Conservation (phyloP, 2,888 invertebrate species). For the Microplitis manilae region DNA sequence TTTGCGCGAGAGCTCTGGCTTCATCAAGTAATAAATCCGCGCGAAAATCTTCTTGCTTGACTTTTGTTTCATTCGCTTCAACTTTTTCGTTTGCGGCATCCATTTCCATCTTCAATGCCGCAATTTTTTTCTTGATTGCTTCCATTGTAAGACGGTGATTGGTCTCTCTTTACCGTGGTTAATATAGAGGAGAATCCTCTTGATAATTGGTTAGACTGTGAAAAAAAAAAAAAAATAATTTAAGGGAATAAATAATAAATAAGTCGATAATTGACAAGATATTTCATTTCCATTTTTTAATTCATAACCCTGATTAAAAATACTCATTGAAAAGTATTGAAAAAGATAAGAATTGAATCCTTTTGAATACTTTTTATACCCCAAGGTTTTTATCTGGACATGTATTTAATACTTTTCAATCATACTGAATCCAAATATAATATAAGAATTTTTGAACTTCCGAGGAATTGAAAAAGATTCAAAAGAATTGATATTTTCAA, state of each 20-base stretch:
- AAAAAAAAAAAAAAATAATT: conserved; percentile 23
- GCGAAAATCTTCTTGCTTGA: conserved; percentile 73
- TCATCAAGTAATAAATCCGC: conserved; percentile 85
- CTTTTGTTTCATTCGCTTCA: conserved; percentile 78
- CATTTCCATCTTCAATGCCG: conserved; percentile 82
- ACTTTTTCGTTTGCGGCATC: conserved; percentile 80
- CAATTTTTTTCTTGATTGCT: conserved; percentile 85
- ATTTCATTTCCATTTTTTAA: neutral
- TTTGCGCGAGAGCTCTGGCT: conserved; percentile 95
- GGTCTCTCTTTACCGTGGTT: conserved; percentile 34
- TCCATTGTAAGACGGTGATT: conserved; percentile 74
- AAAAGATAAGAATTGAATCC: too few relatives aligned
- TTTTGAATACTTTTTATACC: too few relatives aligned
- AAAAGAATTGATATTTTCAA: too few relatives aligned
- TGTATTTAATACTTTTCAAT: too few relatives aligned
- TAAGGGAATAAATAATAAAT: neutral
- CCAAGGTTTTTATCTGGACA: too few relatives aligned
- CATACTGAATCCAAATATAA: too few relatives aligned
- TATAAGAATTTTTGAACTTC: too few relatives aligned
- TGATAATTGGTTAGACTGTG: conserved; percentile 19
- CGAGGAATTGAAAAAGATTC: too few relatives aligned
- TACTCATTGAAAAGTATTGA: too few relatives aligned
- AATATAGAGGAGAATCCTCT: conserved; percentile 22
- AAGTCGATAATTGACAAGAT: neutral
- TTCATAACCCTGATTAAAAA: neutral